Base-by-base conservation (phyloP, 2,113 vertebrate species). In the Hippocampus guttulatus region DNA sequence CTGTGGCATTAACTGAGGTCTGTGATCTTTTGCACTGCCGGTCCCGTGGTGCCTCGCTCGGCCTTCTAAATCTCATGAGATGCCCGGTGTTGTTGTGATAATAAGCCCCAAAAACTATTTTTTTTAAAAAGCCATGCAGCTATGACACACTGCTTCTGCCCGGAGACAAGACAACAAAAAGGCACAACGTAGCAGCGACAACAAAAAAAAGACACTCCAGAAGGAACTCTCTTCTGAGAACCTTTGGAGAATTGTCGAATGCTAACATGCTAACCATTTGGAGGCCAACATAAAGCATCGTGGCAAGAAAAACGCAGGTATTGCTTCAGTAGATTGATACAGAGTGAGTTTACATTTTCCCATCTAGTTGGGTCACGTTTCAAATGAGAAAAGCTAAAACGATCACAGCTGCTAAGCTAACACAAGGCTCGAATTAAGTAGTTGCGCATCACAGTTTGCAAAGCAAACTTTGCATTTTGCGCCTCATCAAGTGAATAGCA, bases 11-110 rank as follows among this genome's bases (percentile, higher is more conserved):
- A 78, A 75, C 75, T 67, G 84, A 82, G 87, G 86, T 82, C 86
- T 91, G 82, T 90, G 89, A 92, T 91, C 87, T 79, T 82, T 82
- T 86, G 84, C 88, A 86, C 85, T 83, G 63, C 21, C 67, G 64
- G 85, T 92, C 88, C 88, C 89, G 75, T 83, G 87, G 80, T 87
- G 87, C 81, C 86, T 79, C 71, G 75, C 58, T 79, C 87, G 88
- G 89, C 89, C 85, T 86, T 77, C 82, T 64, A 77, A 85, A 84
- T 83, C 89, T 82, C 85, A 72, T 21, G 76, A 83, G 83, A 85
- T 80, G 71, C 69, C 80, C 45, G 75, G 76, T 74, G 81, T 86
- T 73, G 80, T 75, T 84, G 81, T 75, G 82, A 62, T 88, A 85
- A 88, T 25, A 89, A 88, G 86, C 73, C 82, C 21, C 20, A 9